Evolutionary conservation across 2,113 vertebrate species (phyloP).

Genomic region (Aix galericulata): DNA sequence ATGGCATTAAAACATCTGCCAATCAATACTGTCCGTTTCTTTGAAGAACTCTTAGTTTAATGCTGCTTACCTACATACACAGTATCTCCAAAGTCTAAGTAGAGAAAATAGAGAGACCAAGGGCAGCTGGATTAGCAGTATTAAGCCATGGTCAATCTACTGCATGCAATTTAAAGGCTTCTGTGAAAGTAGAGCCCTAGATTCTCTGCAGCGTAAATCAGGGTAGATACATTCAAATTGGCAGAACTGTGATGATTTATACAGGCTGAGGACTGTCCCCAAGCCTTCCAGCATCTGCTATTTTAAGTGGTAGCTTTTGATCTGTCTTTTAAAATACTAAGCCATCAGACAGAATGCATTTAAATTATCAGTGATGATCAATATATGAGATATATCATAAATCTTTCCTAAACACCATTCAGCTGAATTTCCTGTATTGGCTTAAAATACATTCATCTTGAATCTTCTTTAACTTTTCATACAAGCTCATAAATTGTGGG

Average conservation of each 20-base stretch:
- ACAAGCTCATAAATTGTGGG: not conserved
- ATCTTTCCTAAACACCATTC: not conserved
- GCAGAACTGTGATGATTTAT: slow-evolving; percentile 9
- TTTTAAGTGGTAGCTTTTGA: not conserved
- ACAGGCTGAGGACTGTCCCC: not conserved
- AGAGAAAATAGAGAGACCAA: not conserved
- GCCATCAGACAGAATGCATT: not conserved
- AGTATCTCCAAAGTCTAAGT: not conserved
- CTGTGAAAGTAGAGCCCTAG: not conserved
- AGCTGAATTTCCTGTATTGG: not conserved
- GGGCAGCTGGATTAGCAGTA: slow-evolving; percentile 22
- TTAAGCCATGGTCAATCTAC: slow-evolving; percentile 18
- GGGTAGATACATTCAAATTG: not conserved
- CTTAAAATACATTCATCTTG: not conserved
- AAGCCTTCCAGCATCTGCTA: not conserved
- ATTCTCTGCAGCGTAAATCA: slow-evolving; percentile 5
- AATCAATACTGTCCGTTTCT: slow-evolving; percentile 25
- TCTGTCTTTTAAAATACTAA: not conserved
- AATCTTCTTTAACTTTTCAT: not conserved
- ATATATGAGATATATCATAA: not conserved
- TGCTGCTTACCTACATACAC: slow-evolving; percentile 28
- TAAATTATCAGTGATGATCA: not conserved
- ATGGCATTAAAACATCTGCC: slow-evolving; percentile 24
- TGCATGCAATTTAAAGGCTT: slow-evolving; percentile 34
- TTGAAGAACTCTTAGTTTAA: slow-evolving; percentile 47